Base-by-base conservation (phyloP, 2,113 vertebrate species). In the Pongo pygmaeus region DNA sequence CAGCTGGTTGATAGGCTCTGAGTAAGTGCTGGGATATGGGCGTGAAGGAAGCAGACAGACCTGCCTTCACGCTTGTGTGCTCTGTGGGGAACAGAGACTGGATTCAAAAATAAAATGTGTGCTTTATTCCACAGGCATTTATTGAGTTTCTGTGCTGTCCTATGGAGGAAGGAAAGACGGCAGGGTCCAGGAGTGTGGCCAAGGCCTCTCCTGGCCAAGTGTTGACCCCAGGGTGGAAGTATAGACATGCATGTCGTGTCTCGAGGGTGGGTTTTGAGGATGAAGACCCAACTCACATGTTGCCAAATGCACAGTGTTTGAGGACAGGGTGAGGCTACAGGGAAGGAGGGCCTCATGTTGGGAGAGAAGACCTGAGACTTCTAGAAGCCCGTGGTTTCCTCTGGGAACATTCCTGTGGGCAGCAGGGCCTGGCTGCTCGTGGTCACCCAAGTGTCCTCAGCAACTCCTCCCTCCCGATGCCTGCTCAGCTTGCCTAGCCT, bases 101-200 rank as follows among this genome's bases (percentile, higher is more conserved):
- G 79, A 13, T 38, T 84, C 43, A 12, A 27, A 50, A 38, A 32
- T 2, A 40, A 52, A 83, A 32, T 1, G 0, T 0, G 2, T 0
- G 12, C 9, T 61, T 38, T 11, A 20, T 16, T 83, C 32, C n/a
- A 46, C 3, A 7, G 11, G 43, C 2, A 1, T 9, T 17, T 18
- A 6, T 18, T 46, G 69, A 75, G 6, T 8, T 10, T 20, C 22
- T 12, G 50, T 5, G 8, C 78, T 8, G 1, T 17, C 12, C 32
- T 3, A 9, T 0, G 1, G 52, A 18, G 67, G 13, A 17, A 16
- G 7, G 67, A 25, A 16, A 27, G 40, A 30, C 0, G 11, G 16
- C 40, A 4, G 75, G 17, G 38, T 1, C 23, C 3, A 3, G 35
- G 52, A 6, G 0, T 0, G 14, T 5, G 17, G 32, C 5, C 0